Percentiles rank a stretch among this genome's conserved stretches.
These are phyloP conservation scores for Poeciliopsis turrubarensis DNA, from an alignment of 2,113 vertebrate species.

Conservation along the genomic window DNA sequence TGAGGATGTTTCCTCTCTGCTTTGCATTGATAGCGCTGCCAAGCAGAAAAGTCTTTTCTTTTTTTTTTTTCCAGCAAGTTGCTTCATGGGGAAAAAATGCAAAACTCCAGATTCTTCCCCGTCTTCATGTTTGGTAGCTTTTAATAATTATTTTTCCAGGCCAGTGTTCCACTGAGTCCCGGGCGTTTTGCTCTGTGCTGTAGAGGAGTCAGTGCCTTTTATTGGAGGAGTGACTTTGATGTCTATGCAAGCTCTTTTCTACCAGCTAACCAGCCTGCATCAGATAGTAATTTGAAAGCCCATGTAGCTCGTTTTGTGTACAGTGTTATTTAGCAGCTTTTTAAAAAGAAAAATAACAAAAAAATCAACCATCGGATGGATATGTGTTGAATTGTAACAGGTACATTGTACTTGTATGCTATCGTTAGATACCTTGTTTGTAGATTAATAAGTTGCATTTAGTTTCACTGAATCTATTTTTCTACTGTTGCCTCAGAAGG, in stretches of 20 bases:
- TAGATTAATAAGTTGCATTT: slow-evolving; percentile 80
- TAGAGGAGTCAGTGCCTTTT: slow-evolving; percentile 81
- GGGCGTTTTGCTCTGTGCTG: slow-evolving; percentile 72
- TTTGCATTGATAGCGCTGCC: slow-evolving; percentile 54
- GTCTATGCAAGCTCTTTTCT: slow-evolving; percentile 83
- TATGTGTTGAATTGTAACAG: slow-evolving; percentile 70
- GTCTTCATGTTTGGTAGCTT: slow-evolving; percentile 66
- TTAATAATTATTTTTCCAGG: slow-evolving; percentile 75
- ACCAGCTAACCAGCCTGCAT: slow-evolving; percentile 79
- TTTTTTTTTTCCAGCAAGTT: slow-evolving; percentile 70
- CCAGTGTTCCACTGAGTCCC: slow-evolving; percentile 66
- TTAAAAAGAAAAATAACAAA: slow-evolving; percentile 25
- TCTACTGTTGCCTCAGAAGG: slow-evolving; percentile 81
- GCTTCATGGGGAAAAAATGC: slow-evolving; percentile 78
- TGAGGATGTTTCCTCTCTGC: slow-evolving; percentile 54
- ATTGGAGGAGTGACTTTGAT: slow-evolving; percentile 78
- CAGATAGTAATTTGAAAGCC: slow-evolving; percentile 73
- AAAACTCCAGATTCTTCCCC: slow-evolving; percentile 70
- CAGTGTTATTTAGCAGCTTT: slow-evolving; percentile 78
- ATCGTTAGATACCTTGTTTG: slow-evolving; percentile 76
- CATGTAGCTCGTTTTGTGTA: slow-evolving; percentile 78
- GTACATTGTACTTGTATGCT: slow-evolving; percentile 73
- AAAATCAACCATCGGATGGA: slow-evolving; percentile 67
- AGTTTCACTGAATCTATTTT: slow-evolving; percentile 85
- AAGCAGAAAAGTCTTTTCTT: slow-evolving; percentile 71